A percentile compares a stretch with the other conserved stretches of the same genome.
phyloP scores from a whole-genome alignment of 2,888 invertebrate species.

The Troides helena region DNA sequence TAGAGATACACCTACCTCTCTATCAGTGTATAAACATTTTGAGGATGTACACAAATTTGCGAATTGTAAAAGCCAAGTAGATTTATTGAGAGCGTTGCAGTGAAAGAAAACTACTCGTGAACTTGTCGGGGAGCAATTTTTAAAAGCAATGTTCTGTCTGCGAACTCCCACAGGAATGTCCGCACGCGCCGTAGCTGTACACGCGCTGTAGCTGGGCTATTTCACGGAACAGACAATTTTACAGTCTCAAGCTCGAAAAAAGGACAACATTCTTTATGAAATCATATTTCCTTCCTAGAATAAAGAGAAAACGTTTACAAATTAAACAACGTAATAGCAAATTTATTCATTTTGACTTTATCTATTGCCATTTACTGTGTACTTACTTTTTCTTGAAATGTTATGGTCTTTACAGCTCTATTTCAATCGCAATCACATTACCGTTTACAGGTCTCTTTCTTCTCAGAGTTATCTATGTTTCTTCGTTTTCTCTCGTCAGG shows the following conservation, averaged over 20 bases:
- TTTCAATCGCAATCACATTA: too few relatives aligned
- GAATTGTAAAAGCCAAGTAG: constrained; percentile 6
- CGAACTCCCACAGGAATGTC: constrained; percentile 13
- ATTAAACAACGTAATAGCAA: too few relatives aligned
- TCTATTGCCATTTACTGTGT: neutral
- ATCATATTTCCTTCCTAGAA: too few relatives aligned
- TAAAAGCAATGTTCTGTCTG: constrained; percentile 19
- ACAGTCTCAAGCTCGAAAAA: too few relatives aligned
- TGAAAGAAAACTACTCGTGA: constrained; percentile 12
- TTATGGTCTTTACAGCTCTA: constrained; percentile 1
- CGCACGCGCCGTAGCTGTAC: neutral
- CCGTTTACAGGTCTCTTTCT: too few relatives aligned
- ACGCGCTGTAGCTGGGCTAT: too few relatives aligned
- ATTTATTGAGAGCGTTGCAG: neutral
- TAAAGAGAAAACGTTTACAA: too few relatives aligned
- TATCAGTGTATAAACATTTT: too few relatives aligned
- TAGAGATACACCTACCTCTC: too few relatives aligned
- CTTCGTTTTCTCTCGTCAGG: neutral
- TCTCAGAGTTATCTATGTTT: neutral
- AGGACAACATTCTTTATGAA: too few relatives aligned
- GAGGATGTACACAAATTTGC: neutral
- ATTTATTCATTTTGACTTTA: too few relatives aligned
- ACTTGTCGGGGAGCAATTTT: constrained; percentile 21
- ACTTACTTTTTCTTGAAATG: neutral
- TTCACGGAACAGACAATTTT: too few relatives aligned